phyloP scores from a whole-genome alignment of 2,888 invertebrate species.

The Eupithecia exiguata region DNA sequence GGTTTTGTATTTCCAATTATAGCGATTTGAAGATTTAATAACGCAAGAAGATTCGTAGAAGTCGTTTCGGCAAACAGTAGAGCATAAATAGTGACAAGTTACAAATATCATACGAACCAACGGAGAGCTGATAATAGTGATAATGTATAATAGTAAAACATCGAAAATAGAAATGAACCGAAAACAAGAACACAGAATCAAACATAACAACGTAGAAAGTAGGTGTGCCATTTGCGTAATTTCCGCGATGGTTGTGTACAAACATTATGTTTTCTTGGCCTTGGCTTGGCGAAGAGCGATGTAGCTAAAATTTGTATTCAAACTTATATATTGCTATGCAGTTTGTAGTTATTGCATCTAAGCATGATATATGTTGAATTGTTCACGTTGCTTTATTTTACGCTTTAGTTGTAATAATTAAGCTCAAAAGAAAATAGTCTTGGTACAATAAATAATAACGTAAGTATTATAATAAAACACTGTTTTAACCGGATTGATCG shows the following conservation, averaged over 20 bases:
- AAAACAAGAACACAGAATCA: background rate
- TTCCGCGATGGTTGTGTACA: conserved; percentile 22
- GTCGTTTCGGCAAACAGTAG: background rate
- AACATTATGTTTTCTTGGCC: conserved; percentile 21
- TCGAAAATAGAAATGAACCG: background rate
- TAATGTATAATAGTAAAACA: background rate
- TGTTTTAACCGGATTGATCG: too few relatives aligned
- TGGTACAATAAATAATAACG: too few relatives aligned
- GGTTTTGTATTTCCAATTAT: background rate
- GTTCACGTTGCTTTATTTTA: background rate
- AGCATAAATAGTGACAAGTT: background rate
- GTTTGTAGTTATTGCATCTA: background rate
- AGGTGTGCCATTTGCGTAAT: conserved; percentile 21
- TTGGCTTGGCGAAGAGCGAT: conserved; percentile 12
- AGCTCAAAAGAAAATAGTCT: background rate
- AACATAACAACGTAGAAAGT: conserved; percentile 12
- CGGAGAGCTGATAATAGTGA: background rate
- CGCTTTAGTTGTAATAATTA: background rate
- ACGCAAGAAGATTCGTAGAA: background rate
- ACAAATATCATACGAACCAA: background rate
- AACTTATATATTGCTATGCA: background rate
- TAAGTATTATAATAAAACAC: background rate
- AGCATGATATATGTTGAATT: background rate
- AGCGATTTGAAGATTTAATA: background rate
- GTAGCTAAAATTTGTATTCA: background rate